phyloP scores from a whole-genome alignment of 2,113 vertebrate genomes.

The Nannobrachium achirus region DNA sequence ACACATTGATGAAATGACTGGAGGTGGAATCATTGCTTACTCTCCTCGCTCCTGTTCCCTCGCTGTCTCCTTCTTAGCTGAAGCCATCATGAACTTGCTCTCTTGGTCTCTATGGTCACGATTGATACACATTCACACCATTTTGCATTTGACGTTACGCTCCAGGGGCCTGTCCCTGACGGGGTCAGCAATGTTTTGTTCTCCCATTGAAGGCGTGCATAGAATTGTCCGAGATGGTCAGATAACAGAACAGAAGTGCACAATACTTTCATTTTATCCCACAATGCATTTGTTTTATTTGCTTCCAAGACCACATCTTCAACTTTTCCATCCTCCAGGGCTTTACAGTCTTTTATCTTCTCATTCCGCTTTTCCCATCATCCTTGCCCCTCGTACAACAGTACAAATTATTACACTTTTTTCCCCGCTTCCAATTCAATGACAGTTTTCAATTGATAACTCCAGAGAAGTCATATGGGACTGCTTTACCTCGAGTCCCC shows the following conservation, averaged over 20 bases:
- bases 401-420: too few relatives aligned
- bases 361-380: not conserved
- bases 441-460: slow-evolving; percentile 52
- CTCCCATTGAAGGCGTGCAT: too few relatives aligned
- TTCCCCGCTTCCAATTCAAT: slow-evolving; percentile 14
- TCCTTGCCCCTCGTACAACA: not conserved
- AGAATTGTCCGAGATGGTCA: too few relatives aligned
- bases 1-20: slow-evolving; percentile 25
- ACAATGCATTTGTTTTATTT: not conserved
- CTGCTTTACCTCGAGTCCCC: slow-evolving; percentile 35
- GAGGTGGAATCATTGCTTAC: not conserved
- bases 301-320: not conserved
- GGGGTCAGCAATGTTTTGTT: too few relatives aligned
- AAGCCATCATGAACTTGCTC: not conserved
- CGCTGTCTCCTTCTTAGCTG: not conserved
- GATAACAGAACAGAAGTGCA: too few relatives aligned
- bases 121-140: too few relatives aligned
- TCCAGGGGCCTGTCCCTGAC: too few relatives aligned
- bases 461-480: slow-evolving; percentile 49
- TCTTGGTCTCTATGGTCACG: not conserved
- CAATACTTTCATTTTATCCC: not conserved
- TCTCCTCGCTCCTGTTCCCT: not conserved
- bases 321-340: not conserved
- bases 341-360: not conserved
- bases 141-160: too few relatives aligned